These are phyloP conservation scores for Acanthosoma haemorrhoidale DNA, from an alignment of 2,888 invertebrate species.

Conservation along the genomic window DNA sequence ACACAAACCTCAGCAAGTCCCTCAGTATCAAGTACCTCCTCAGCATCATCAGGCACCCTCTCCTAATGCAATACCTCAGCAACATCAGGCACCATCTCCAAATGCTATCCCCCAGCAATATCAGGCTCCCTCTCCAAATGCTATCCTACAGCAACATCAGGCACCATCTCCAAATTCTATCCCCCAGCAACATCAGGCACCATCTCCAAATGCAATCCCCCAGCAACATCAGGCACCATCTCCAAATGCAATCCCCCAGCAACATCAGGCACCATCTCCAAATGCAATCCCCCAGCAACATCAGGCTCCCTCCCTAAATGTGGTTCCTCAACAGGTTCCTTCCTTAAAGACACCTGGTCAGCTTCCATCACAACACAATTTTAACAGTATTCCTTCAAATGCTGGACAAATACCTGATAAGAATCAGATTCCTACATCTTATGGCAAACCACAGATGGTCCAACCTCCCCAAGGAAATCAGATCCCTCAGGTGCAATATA, in stretches of 20 bases:
- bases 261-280: constrained; percentile 29
- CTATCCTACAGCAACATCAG: constrained; percentile 28
- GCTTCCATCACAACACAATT: constrained; percentile 29
- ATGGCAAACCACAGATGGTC: background rate
- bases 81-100: background rate
- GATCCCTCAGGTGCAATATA: background rate
- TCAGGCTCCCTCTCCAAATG: constrained; percentile 24
- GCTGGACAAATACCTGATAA: background rate
- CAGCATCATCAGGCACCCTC: constrained; percentile 41
- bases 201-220: background rate
- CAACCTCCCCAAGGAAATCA: background rate
- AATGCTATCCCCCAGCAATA: constrained; percentile 31
- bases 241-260: background rate
- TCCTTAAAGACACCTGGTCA: constrained; percentile 37
- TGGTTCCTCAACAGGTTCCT: constrained; percentile 14
- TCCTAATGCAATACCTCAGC: constrained; percentile 29
- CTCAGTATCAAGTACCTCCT: constrained; percentile 11
- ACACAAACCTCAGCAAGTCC: constrained; percentile 11
- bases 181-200: constrained; percentile 37
- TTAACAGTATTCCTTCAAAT: background rate
- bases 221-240: background rate
- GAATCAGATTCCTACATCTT: background rate
- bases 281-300: constrained; percentile 39
- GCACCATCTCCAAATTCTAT: background rate
- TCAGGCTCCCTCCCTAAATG: constrained; percentile 37